Conservation (phyloP, 2,888 invertebrate genomes). For the Athrips mouffetella region DNA sequence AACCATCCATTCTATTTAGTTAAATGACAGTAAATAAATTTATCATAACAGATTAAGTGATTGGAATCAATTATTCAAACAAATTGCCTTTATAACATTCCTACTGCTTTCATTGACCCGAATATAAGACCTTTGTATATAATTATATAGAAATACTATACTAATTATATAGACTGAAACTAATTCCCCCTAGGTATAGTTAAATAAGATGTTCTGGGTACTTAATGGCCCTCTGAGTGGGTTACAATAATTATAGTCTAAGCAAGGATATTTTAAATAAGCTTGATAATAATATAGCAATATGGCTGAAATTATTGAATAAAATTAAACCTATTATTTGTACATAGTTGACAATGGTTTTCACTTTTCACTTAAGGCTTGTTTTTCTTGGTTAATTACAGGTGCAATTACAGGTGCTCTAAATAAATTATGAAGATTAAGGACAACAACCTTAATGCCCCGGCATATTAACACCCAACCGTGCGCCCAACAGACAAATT, state of each 20-base stretch:
- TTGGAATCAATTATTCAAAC: not conserved
- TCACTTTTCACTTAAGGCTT: too few species aligned
- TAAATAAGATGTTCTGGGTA: constrained; percentile 12
- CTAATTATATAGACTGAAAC: not conserved
- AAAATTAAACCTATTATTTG: too few species aligned
- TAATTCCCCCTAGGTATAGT: not conserved
- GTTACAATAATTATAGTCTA: constrained; percentile 24
- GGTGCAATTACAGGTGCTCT: too few species aligned
- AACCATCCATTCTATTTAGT: too few species aligned
- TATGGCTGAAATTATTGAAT: constrained; percentile 14
- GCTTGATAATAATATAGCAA: constrained; percentile 11
- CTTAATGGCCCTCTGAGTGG: constrained; percentile 18
- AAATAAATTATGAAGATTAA: too few species aligned
- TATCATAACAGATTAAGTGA: too few species aligned
- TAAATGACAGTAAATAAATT: too few species aligned
- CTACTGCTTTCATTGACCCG: not conserved
- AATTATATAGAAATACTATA: not conserved
- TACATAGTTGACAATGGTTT: too few species aligned
- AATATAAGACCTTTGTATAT: not conserved
- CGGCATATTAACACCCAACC: too few species aligned
- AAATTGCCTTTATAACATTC: not conserved
- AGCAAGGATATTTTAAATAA: constrained; percentile 27
- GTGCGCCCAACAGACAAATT: too few species aligned
- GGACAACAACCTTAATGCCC: too few species aligned
- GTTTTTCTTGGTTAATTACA: too few species aligned